Base-by-base conservation (phyloP, 2,888 invertebrate species). In the Conomelus anceps region DNA sequence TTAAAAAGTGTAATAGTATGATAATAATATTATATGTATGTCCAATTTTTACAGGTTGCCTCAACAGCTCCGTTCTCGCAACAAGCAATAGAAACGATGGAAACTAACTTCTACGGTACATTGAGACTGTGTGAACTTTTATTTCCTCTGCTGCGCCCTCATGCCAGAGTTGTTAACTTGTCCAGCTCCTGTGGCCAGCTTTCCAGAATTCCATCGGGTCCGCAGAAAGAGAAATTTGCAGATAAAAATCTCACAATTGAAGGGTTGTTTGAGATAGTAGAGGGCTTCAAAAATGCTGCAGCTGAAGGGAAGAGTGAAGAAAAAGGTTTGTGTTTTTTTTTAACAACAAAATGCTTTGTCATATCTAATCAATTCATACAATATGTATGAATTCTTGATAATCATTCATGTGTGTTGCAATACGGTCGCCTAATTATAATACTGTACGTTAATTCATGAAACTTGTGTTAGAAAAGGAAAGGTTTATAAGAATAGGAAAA, bases 81-180 rank as follows among this genome's bases (percentile, higher is more conserved):
- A 7, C 97, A 97, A 94, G 97, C 97, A 0, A 95, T 96, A 91
- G 94, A 95, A 91, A 97, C 97, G 0, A 90, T 96, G 7, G 93
- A 93, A 84, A 95, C 96, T 0, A 98, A 98, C 92, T 97, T 96
- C 92, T 96, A 95, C 92, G 94, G 94, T 13, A 94, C 96, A 23
- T 92, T 96, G 22, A 94, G 94, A 89, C 94, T 96, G 0, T 97
- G 97, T 89, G 94, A 96, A 88, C 93, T 94, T 0, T 92, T 98
- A 9, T 97, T 97, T 93, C 97, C 97, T 0, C 92, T 97, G 20
- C 93, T 98, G 3, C 94, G 94, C 89, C 94, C 95, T 85, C 95
- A 96, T 92, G 96, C 96, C 0, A 94, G 96, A 92, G 97, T 97
- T 13, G 96, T 97, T 0, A 96, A 97, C 92, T 93, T 97, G 0